phyloP scores from a whole-genome alignment of 2,113 vertebrate genomes.

The Ascaphus truei region DNA sequence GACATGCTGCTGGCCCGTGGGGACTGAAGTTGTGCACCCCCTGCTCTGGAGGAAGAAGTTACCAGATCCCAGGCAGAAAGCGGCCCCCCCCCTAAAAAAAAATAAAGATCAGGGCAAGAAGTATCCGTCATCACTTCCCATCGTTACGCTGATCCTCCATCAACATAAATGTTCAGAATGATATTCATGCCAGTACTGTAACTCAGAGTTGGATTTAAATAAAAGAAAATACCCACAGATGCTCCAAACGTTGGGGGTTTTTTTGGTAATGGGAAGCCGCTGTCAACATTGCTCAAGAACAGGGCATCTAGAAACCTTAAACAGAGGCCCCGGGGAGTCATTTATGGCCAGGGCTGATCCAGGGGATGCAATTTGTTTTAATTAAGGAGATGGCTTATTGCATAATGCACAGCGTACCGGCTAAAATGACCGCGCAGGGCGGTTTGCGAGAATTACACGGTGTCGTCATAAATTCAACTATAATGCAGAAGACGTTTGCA shows the following conservation, averaged over 20 bases:
- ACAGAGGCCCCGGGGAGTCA: slow-evolving; percentile 52
- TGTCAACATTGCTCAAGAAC: slow-evolving; percentile 59
- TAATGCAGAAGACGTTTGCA: slow-evolving; percentile 53
- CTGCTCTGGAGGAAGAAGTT: too few species aligned
- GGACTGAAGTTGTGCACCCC: too few species aligned
- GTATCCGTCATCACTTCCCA: not conserved
- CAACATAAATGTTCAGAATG: slow-evolving; percentile 18
- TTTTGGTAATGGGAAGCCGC: slow-evolving; percentile 43
- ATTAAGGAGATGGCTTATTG: slow-evolving; percentile 64
- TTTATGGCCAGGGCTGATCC: slow-evolving; percentile 51
- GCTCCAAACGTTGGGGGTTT: slow-evolving; percentile 39
- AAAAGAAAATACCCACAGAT: not conserved
- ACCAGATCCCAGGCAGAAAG: too few species aligned
- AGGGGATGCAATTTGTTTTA: slow-evolving; percentile 65
- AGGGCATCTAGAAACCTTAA: slow-evolving; percentile 44
- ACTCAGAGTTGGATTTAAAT: slow-evolving; percentile 22
- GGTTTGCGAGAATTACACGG: slow-evolving; percentile 56
- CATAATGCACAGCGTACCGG: slow-evolving; percentile 57
- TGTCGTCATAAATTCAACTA: slow-evolving; percentile 56
- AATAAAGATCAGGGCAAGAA: not conserved
- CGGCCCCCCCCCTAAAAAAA: too few species aligned
- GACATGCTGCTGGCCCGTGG: too few species aligned
- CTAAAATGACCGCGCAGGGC: slow-evolving; percentile 54
- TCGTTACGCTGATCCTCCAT: slow-evolving; percentile 9
- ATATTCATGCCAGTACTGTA: slow-evolving; percentile 12